Evolutionary conservation across 2,888 invertebrate species (phyloP), one percentile per base, ranked within the genome.

Genomic region (Noctua janthe): DNA sequence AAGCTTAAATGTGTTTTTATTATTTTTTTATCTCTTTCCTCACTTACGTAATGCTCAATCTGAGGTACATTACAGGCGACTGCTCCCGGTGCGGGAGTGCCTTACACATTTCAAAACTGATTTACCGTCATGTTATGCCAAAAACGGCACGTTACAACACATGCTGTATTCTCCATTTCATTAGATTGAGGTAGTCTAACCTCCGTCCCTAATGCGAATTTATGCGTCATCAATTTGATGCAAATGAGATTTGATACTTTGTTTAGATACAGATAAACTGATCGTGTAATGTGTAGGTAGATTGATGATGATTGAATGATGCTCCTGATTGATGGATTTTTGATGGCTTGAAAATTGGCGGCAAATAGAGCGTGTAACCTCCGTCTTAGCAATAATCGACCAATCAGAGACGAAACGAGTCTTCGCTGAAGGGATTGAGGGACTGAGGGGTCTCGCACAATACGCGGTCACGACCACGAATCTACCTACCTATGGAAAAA

Each of bases 31-130:
- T 29, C 6, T 29, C 56, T 4, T 23, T 5, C 4, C 11, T 10
- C 23, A 56, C 54, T 23, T 10, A 56, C 23, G 23, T 23, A 56
- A 3, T 56, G 23, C 23, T 56, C 56, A 56, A 11, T 23, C 11
- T 23, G 59, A 13, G 59, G 1, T 59, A n/a, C n/a, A 59, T 59
- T 59, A 13, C 59, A 59, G 10, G 23, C 3, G 0, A 56, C 29
- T 29, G 15, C 29, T 62, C 15, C 6, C 6, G 29, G 29, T 62
- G 1, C 29, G 6, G 66, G 35, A 67, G 43, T 51, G 56, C 56
- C 56, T 39, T 56, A 72, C 62, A 72, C 54, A 74, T 35, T 51
- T 35, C 13, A 29, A 69, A 8, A 62, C 29, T 80, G 78, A 83
- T 81, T 69, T 69, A 81, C 43, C 43, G n/a, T n/a, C 20, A 54